These are phyloP conservation scores for Dastarcus helophoroides DNA, from an alignment of 2,888 invertebrate species.

Conservation along the genomic window DNA sequence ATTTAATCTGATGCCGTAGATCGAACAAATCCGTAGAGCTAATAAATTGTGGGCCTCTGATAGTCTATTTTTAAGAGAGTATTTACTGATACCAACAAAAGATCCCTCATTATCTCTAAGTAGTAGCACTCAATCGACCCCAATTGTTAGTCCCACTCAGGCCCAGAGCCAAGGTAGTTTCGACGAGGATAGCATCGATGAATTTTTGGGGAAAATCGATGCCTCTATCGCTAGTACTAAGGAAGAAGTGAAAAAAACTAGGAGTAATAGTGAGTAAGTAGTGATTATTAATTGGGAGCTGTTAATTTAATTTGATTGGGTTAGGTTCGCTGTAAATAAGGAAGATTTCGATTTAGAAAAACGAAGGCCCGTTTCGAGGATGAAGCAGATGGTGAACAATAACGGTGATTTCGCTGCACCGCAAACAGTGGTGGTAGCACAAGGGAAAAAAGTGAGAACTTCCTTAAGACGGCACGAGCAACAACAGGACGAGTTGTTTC, in stretches of 20 bases:
- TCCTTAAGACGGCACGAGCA: constrained; percentile 72
- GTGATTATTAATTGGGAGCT: constrained; percentile 3
- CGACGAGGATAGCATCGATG: constrained; percentile 66
- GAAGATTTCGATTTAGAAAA: constrained; percentile 21
- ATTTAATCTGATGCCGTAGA: constrained; percentile 55
- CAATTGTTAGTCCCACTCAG: constrained; percentile 40
- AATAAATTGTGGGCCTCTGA: constrained; percentile 89
- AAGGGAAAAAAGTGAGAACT: constrained; percentile 66
- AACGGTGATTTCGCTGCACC: constrained; percentile 24
- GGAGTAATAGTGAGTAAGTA: constrained; percentile 74
- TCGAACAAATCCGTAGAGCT: constrained; percentile 83
- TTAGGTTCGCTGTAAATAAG: constrained; percentile 23
- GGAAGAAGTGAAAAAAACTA: constrained; percentile 69
- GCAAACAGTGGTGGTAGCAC: constrained; percentile 55
- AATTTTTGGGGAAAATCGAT: constrained; percentile 74
- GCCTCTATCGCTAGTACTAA: constrained; percentile 74
- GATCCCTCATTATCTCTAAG: constrained; percentile 30
- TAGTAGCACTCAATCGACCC: no score
- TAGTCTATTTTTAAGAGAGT: constrained; percentile 83
- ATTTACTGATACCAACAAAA: constrained; percentile 66
- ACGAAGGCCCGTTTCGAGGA: constrained; percentile 32
- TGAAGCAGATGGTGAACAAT: constrained; percentile 25
- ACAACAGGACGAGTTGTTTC: constrained; percentile 81
- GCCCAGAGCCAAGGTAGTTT: constrained; percentile 22
- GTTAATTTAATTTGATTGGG: constrained; percentile 1